Conservation (phyloP, 2,113 vertebrate genomes). For the Carassius carassius region DNA sequence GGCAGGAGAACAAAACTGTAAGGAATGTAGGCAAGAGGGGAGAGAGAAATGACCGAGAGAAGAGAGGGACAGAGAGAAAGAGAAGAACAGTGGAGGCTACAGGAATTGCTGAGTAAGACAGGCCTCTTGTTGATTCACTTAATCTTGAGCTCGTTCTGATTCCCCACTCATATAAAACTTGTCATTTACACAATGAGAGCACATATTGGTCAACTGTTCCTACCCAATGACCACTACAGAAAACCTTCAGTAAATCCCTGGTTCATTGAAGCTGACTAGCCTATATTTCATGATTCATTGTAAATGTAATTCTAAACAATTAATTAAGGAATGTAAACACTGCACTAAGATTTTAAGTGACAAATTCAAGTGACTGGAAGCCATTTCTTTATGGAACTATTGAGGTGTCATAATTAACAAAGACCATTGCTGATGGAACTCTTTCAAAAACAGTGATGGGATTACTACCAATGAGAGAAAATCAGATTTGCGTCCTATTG, state of each 20-base stretch:
- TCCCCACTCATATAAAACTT: neutral
- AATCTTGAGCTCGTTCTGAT: slow-evolving; percentile 56
- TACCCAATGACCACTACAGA: neutral
- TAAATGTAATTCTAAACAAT: neutral
- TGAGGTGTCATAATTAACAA: neutral
- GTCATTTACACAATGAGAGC: neutral
- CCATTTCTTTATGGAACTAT: neutral
- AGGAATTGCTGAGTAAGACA: slow-evolving; percentile 63
- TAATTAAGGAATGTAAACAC: neutral
- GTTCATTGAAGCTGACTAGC: neutral
- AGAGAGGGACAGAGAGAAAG: slow-evolving; percentile 52
- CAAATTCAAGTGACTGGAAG: neutral
- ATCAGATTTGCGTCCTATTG: neutral
- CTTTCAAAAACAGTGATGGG: neutral
- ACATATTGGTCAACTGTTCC: neutral
- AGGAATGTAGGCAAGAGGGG: slow-evolving; percentile 83
- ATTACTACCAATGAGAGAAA: neutral
- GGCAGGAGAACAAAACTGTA: slow-evolving; percentile 86
- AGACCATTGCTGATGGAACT: neutral
- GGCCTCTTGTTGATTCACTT: slow-evolving; percentile 64
- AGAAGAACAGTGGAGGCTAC: slow-evolving; percentile 24
- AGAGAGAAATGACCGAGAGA: slow-evolving; percentile 77
- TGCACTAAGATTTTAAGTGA: neutral
- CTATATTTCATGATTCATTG: neutral
- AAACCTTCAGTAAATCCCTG: neutral